Evolutionary conservation across 2,797 vertebrate species (phyloP), one percentile per base, ranked within the genome.

Genomic region (Neosilurus hyrtlii): DNA sequence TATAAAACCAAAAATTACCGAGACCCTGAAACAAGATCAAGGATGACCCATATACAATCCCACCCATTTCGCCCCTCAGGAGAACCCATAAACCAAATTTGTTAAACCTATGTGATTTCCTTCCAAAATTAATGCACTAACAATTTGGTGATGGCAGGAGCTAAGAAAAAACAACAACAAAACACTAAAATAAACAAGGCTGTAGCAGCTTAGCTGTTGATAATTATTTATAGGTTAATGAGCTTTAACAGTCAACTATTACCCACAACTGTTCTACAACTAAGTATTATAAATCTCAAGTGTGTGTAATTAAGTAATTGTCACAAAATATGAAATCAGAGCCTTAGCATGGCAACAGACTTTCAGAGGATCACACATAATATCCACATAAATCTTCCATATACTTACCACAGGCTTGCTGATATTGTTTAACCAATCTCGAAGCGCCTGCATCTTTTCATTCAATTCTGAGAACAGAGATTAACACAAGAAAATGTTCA

Each of bases 371-470:
- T 26, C 37, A 43, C 35, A n/a, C 9, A 65, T 15, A 24, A 52
- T 1, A 2, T 8, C n/a, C 2, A 11, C 9, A 62, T 11, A n/a
- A 37, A 65, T 15, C 9, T 51, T 12, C 22, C 0, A 52, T 61
- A 18, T 91, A 95, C 97, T 94, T 91, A 99, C 97, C 95, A 88
- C 89, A 84, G 97, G 97, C 90, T 96, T 96, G 90, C 87, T 90
- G 92, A 98, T 93, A 88, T 92, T 95, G 83, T 96, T 96, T 88
- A 99, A 91, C 83, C 94, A 90, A 52, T 94, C 94, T 91, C 96
- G 95, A 86, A 97, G 91, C 88, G 94, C 96, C 93, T 94, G 96
- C 62, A 95, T 94, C 90, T 96, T 96, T 92, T 96, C 95, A 90
- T 97, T 95, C 88, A 97, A 94, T 92, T 97, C 97, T 99, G 90